Percentiles rank a stretch among this genome's conserved stretches.
Conservation (phyloP, 64 coral and sea anemone species). For the Stichodactyla mertensii region DNA sequence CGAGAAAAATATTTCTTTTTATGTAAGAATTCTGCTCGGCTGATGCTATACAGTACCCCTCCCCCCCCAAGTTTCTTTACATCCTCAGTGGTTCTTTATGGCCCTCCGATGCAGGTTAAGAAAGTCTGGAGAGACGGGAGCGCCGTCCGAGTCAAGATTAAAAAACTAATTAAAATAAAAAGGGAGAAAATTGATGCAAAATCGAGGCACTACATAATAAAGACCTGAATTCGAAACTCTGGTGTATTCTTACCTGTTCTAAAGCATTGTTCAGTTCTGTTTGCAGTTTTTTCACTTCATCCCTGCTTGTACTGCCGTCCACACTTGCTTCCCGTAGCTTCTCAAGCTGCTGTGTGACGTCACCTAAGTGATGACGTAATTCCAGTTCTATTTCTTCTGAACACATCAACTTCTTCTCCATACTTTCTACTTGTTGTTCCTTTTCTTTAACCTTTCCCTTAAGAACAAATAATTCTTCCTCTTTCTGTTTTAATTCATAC, state of each 20-base stretch:
- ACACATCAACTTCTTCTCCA: constrained; percentile 56
- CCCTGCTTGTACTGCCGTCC: neutral
- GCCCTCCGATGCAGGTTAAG: no score
- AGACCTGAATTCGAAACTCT: no score
- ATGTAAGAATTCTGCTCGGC: no score
- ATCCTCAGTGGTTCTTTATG: no score
- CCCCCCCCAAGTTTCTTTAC: no score
- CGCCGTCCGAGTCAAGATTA: no score
- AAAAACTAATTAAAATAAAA: no score
- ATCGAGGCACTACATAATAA: no score
- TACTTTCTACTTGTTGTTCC: constrained; percentile 39
- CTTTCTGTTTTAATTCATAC: constrained; percentile 67
- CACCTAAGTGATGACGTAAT: constrained; percentile 75
- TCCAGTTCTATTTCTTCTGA: constrained; percentile 72
- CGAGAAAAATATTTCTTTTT: no score
- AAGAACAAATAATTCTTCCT: constrained; percentile 61
- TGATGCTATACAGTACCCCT: no score
- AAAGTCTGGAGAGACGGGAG: no score
- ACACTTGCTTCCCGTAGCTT: neutral
- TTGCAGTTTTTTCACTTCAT: neutral
- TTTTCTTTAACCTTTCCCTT: constrained; percentile 50
- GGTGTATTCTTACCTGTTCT: constrained; percentile 10
- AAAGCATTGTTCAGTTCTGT: constrained; percentile 1
- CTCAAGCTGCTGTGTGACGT: constrained; percentile 73
- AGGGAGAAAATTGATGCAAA: no score